These are phyloP conservation scores for Drosophila kambysellisi DNA, from an alignment of 2,888 invertebrate species.

Conservation along the genomic window DNA sequence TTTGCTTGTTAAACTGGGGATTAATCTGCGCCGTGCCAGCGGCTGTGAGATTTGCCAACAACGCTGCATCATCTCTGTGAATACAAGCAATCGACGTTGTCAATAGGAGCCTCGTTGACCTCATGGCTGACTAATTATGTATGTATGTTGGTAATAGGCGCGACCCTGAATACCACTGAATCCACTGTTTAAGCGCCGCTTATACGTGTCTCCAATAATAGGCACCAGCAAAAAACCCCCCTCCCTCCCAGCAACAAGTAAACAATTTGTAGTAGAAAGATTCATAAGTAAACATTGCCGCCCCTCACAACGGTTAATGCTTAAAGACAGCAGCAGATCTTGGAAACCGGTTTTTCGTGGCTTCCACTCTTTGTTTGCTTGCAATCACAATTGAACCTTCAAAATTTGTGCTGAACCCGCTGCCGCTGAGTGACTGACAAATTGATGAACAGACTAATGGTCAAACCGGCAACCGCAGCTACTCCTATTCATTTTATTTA, in stretches of 20 bases:
- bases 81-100: conserved; percentile 33
- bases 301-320: conserved; percentile 48
- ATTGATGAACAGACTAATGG: background rate
- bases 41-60: conserved; percentile 38
- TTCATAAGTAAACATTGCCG: conserved; percentile 51
- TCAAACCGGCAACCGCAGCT: conserved; percentile 13
- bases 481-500: conserved; percentile 13
- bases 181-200: conserved; percentile 38
- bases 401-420: conserved; percentile 35
- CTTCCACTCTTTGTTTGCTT: conserved; percentile 49
- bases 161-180: conserved; percentile 64
- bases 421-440: background rate
- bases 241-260: conserved; percentile 33
- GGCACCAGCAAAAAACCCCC: background rate
- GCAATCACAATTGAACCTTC: conserved; percentile 56
- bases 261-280: conserved; percentile 67
- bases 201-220: conserved; percentile 56
- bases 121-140: conserved; percentile 49
- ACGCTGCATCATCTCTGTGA: conserved; percentile 66
- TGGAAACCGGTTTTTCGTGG: conserved; percentile 62
- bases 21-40: conserved; percentile 27
- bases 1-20: conserved; percentile 1
- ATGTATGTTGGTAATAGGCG: conserved; percentile 36
- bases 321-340: conserved; percentile 32
- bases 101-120: conserved; percentile 52